Conservation (phyloP, 2,888 invertebrate species). For the Hypercompe scribonia region DNA sequence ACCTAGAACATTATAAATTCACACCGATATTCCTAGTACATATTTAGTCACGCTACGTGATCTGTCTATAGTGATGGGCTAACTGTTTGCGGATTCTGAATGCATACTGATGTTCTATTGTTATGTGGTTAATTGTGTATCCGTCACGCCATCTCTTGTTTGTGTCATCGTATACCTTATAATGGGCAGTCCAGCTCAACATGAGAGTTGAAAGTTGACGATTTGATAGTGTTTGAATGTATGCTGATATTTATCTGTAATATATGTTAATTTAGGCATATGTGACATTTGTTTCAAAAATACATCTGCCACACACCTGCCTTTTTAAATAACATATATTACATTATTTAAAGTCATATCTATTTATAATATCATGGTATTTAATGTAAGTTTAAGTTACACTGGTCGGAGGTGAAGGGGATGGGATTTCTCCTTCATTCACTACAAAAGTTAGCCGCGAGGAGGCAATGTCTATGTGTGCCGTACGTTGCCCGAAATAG, state of each 20-base stretch:
- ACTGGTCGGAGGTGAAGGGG: too few species aligned
- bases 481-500: too few species aligned
- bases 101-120: conserved; percentile 41
- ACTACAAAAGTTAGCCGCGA: too few species aligned
- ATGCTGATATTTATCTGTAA: neutral
- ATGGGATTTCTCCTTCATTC: too few species aligned
- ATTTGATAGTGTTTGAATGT: neutral
- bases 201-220: conserved; percentile 2
- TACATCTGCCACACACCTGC: neutral
- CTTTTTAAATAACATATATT: neutral
- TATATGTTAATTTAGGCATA: neutral
- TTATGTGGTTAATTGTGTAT: conserved; percentile 34
- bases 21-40: conserved; percentile 20
- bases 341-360: neutral
- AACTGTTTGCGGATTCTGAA: conserved; percentile 18
- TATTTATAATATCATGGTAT: neutral
- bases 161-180: conserved; percentile 18
- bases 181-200: conserved; percentile 6
- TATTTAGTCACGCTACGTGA: conserved; percentile 41
- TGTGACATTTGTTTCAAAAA: neutral
- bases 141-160: conserved; percentile 35
- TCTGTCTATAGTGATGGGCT: conserved; percentile 33
- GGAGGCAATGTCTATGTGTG: too few species aligned
- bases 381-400: neutral
- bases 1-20: conserved; percentile 29